Base-by-base conservation (phyloP, 2,797 vertebrate species). In the Rhynchotus rufescens region DNA sequence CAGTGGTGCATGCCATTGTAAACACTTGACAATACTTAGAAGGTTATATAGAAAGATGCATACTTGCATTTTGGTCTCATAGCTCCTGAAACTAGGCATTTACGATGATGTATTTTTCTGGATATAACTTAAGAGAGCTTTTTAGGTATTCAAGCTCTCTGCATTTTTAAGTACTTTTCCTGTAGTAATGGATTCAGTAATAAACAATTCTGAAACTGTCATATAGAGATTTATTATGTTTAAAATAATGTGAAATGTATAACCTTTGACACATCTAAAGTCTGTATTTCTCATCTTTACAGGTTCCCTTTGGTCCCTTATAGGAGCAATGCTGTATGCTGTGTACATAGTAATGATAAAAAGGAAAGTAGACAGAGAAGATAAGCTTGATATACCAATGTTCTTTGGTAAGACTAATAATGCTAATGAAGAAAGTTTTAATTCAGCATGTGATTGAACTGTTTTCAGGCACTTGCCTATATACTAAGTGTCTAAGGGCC, bases 341-440 rank as follows among this genome's bases (percentile, higher is more conserved):
- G 97, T 99, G 90, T 99, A 99, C 96, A 99, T 99, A 59, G 99
- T 99, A 42, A 99, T 99, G 99, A 99, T 99, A 95, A 99, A 99
- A 96, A 98, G 99, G 94, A 98, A 99, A 94, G 98, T 99, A 91
- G 99, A 99, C 84, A 98, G 99, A 92, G 99, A 99, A 97, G 99
- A 99, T 89, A 99, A 98, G 94, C 98, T 99, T 13, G 99, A 99
- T 97, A 99, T 99, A 92, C 98, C 99, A 74, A 99, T 99, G 99
- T 99, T 99, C 96, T 99, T 99, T 95, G 99, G 99, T 99, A 97
- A 98, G 98, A 78, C 32, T 83, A 40, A 77, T 62, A 67, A 47
- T 11, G 59, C 25, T 25, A 2, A 12, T 72, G 12, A 26, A 56
- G 57, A 17, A 68, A 47, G 4, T 26, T 84, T 78, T 68, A 45